Conservation (phyloP, 2,888 invertebrate genomes). For the Tenthredo scrophulariae region DNA sequence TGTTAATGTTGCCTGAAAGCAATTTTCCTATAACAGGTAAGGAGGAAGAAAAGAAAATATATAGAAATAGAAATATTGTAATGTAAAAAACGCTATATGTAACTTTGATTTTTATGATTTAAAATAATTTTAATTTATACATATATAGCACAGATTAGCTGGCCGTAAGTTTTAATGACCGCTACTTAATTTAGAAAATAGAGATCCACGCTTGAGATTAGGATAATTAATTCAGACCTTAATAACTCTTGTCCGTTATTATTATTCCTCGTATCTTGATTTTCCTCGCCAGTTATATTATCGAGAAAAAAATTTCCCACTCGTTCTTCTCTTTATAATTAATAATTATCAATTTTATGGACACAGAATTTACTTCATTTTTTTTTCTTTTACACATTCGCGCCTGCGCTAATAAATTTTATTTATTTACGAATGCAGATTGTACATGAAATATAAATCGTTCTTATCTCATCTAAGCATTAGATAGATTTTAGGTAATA, state of each 20-base stretch:
- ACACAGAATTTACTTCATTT: not conserved
- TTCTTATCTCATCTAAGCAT: not conserved
- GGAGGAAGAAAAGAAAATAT: not conserved
- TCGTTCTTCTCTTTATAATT: not conserved
- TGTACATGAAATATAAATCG: not conserved
- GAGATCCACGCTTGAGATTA: constrained; percentile 47
- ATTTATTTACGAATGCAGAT: not conserved
- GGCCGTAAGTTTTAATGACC: constrained; percentile 19
- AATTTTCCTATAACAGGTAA: constrained; percentile 78
- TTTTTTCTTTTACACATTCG: not conserved
- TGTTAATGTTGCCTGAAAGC: constrained; percentile 77
- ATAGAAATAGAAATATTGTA: not conserved
- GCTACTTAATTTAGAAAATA: constrained; percentile 17
- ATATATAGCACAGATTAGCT: not conserved
- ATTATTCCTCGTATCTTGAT: constrained; percentile 31
- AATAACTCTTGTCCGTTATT: constrained; percentile 23
- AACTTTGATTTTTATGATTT: not conserved
- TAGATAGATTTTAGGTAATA: no score
- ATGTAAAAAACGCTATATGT: not conserved
- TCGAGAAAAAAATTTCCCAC: not conserved
- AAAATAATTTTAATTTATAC: not conserved
- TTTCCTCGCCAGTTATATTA: not conserved
- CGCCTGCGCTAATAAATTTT: not conserved
- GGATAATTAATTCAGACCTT: constrained; percentile 13
- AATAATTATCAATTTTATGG: not conserved